These are phyloP conservation scores for Isotomurus palustris DNA, from an alignment of 2,888 invertebrate species.

Conservation along the genomic window DNA sequence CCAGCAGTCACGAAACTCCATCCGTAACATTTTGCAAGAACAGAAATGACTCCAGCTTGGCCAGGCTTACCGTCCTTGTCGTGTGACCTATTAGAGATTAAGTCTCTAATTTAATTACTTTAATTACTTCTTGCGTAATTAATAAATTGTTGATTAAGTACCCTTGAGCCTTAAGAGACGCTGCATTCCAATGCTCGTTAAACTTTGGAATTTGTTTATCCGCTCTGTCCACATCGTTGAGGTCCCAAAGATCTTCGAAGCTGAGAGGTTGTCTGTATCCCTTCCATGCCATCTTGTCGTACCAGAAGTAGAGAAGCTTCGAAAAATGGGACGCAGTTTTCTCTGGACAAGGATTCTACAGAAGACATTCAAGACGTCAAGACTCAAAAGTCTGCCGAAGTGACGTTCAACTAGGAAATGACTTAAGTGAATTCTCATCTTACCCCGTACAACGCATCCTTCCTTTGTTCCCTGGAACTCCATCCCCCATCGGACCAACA, in stretches of 20 bases:
- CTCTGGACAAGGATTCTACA: slow-evolving; percentile 54
- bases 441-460: slow-evolving; percentile 10
- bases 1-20: slow-evolving; percentile 51
- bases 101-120: no score
- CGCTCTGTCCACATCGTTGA: slow-evolving; percentile 51
- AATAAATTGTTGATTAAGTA: slow-evolving; percentile 5
- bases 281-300: slow-evolving; percentile 50
- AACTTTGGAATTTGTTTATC: slow-evolving; percentile 48
- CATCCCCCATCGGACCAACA: slow-evolving; percentile 9
- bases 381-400: no score
- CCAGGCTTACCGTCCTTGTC: slow-evolving; percentile 7
- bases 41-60: slow-evolving; percentile 48
- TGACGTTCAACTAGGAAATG: no score
- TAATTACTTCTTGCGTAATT: no score
- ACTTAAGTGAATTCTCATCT: neutral
- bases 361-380: neutral
- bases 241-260: slow-evolving; percentile 53
- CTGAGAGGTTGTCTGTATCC: slow-evolving; percentile 53
- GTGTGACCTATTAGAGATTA: slow-evolving; percentile 9
- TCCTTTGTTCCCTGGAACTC: slow-evolving; percentile 44
- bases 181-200: slow-evolving; percentile 50
- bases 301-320: slow-evolving; percentile 55
- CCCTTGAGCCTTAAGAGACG: slow-evolving; percentile 18
- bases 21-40: slow-evolving; percentile 53
- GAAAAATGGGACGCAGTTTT: slow-evolving; percentile 53